Conservation (phyloP, 2,888 invertebrate species). For the Neoaliturus tenellus region DNA sequence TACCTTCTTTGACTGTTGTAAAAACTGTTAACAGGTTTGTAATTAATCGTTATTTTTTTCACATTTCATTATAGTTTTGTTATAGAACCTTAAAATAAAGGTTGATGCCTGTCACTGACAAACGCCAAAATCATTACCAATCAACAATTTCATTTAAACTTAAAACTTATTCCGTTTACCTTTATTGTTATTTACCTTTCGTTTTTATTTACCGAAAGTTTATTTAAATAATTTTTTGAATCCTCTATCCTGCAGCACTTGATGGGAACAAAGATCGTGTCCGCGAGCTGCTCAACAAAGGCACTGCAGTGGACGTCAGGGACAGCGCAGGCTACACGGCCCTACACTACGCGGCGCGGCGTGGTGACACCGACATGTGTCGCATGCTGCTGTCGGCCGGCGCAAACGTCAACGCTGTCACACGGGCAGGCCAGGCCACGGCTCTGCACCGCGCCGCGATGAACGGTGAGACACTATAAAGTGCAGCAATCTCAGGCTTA, state of each 20-base stretch:
- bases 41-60: too few species aligned
- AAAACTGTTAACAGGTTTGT: too few species aligned
- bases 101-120: too few species aligned
- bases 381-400: slow-evolving; percentile 80
- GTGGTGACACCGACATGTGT: slow-evolving; percentile 84
- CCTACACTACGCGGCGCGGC: slow-evolving; percentile 92
- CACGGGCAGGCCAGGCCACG: slow-evolving; percentile 86
- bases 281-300: slow-evolving; percentile 75
- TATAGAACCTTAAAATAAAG: too few species aligned
- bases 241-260: slow-evolving; percentile 80
- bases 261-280: slow-evolving; percentile 84
- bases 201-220: too few species aligned
- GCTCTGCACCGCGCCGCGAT: slow-evolving; percentile 78
- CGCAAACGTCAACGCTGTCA: slow-evolving; percentile 84
- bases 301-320: slow-evolving; percentile 77
- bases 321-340: slow-evolving; percentile 91
- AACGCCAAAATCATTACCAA: too few species aligned
- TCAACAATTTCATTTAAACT: too few species aligned
- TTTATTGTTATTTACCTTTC: too few species aligned
- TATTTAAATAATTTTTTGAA: too few species aligned
- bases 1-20: too few species aligned
- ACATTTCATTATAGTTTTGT: too few species aligned
- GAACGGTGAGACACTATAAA: slow-evolving; percentile 68
- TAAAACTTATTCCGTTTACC: too few species aligned
- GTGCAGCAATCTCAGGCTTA: not conserved